phyloP scores from a whole-genome alignment of 2,113 vertebrate species.

The Thalassoma bifasciatum region DNA sequence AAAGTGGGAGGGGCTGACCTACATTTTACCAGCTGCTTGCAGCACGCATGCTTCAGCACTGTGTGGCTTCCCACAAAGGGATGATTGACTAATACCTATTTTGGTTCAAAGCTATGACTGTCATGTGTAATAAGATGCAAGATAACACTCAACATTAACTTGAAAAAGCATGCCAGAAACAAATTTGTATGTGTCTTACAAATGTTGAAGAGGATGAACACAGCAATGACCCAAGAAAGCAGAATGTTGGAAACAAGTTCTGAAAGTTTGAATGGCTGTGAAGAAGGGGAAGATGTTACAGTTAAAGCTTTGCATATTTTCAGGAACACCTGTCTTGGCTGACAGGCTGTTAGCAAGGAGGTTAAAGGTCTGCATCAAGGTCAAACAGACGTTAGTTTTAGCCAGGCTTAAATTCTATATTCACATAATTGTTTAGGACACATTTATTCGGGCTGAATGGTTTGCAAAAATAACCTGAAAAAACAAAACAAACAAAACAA shows the following conservation, averaged over 20 bases:
- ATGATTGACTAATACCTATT: conserved; percentile 46
- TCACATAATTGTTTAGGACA: too few relatives aligned
- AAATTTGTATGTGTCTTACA: background rate
- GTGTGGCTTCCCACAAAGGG: conserved; percentile 35
- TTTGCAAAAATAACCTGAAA: too few relatives aligned
- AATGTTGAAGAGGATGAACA: background rate
- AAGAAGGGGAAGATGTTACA: too few relatives aligned
- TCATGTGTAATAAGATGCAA: background rate
- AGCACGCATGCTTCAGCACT: conserved; percentile 1
- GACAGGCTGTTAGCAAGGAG: too few relatives aligned
- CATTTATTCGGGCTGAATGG: too few relatives aligned
- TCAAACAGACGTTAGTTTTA: too few relatives aligned
- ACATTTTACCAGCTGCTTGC: conserved; percentile 68
- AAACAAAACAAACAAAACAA: too few relatives aligned
- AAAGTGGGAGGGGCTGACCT: conserved; percentile 77
- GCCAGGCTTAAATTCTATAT: too few relatives aligned
- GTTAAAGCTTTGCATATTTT: too few relatives aligned
- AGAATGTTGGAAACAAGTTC: background rate
- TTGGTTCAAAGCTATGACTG: conserved; percentile 12
- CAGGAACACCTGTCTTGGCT: too few relatives aligned
- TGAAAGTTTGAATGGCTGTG: too few relatives aligned
- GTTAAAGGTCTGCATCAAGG: too few relatives aligned
- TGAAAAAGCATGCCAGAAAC: background rate
- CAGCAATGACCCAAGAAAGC: background rate
- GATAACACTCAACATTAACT: conserved; percentile 5